Base-by-base conservation (phyloP, 2,888 invertebrate genomes). In the Chaitophorus viminalis region DNA sequence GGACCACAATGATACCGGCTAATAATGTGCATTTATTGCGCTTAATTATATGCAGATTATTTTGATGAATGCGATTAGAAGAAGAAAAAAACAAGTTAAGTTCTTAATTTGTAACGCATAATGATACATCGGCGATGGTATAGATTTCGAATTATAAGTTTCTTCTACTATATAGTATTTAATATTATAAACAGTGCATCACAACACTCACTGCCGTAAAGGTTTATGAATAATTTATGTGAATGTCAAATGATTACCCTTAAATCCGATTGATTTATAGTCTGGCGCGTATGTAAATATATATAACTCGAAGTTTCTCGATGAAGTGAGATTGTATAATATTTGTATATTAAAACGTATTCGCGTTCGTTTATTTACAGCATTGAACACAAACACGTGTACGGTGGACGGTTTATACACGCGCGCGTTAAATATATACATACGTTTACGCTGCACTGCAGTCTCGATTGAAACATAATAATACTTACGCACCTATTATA, bases 151-250 rank as follows among this genome's bases (percentile, higher is more conserved):
- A 60, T 60, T 31, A 31, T 33, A 78, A 78, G 33, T 78, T 60
- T 33, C 60, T 33, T 78, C 54, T 33, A 25, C 14, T 17, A 52
- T 52, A n/a, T n/a, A n/a, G n/a, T n/a, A n/a, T n/a, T n/a, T n/a
- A n/a, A n/a, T n/a, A n/a, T n/a, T n/a, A 54, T 25, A 60, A 21
- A 29, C 54, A 54, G 54, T 79, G 36, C n/a, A 36, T 25, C 54
- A 21, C 54, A 21, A 54, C 18, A 39, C 18, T 1, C n/a, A 31
- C 70, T 39, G n/a, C 79, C 54, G 25, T 33, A 33, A 39, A 29
- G 31, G 46, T 70, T 31, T 70, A 82, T 82, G 81, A 70, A 70
- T 82, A 82, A 82, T 82, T 46, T 70, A 82, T 82, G 70, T 31
- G 25, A 82, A 70, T 70, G 31, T 25, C 14, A 70, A 52, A 70